Percentiles rank a stretch among this genome's conserved stretches.
These are phyloP conservation scores for Pandemis heparana DNA, from an alignment of 2,888 invertebrate genomes.

Conservation along the genomic window DNA sequence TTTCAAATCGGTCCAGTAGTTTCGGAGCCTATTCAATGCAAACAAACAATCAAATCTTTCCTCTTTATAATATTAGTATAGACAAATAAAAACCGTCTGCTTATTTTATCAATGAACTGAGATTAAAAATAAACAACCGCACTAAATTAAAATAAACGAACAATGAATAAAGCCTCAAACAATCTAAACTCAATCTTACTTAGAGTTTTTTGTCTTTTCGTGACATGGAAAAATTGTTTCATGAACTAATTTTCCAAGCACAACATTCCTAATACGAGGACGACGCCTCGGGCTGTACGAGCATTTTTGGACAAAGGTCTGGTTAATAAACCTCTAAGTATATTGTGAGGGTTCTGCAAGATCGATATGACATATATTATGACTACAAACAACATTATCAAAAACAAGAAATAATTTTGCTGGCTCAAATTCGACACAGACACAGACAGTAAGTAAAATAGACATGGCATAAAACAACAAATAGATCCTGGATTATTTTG, in stretches of 20 bases:
- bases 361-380: not conserved
- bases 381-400: not conserved
- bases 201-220: constrained; percentile 55
- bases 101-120: not conserved
- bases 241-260: constrained; percentile 82
- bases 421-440: too few relatives aligned
- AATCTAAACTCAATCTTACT: constrained; percentile 36
- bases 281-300: constrained; percentile 71
- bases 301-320: constrained; percentile 77
- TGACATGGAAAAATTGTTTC: constrained; percentile 71
- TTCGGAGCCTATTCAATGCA: too few relatives aligned
- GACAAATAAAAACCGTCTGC: too few relatives aligned
- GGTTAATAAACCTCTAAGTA: constrained; percentile 40
- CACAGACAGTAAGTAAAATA: too few relatives aligned
- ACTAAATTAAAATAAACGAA: constrained; percentile 27
- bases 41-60: too few relatives aligned
- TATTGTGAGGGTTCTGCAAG: constrained; percentile 27
- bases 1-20: too few relatives aligned
- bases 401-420: too few relatives aligned
- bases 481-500: too few relatives aligned
- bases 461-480: too few relatives aligned
- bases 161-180: constrained; percentile 35
- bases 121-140: constrained; percentile 15
- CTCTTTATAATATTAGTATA: too few relatives aligned
- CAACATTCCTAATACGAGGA: constrained; percentile 77